Conservation (phyloP, 2,113 vertebrate genomes). For the Rhadina sibilatrix region DNA sequence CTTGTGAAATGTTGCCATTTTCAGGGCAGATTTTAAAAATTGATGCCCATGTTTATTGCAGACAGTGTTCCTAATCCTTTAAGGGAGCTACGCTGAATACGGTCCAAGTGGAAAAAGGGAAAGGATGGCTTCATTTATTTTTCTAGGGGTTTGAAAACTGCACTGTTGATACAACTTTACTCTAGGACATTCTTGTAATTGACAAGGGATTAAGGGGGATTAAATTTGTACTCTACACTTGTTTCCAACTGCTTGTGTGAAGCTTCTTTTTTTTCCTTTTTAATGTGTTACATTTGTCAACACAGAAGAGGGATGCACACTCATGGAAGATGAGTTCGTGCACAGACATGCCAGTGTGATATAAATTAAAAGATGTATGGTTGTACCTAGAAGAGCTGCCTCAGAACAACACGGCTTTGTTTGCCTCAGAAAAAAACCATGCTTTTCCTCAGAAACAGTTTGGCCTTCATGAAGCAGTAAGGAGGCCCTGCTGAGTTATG, state of each 20-base stretch:
- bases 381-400: neutral
- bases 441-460: neutral
- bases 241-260: slow-evolving; percentile 14
- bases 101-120: neutral
- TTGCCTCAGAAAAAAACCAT: neutral
- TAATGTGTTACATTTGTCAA: neutral
- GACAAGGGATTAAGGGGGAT: slow-evolving; percentile 14
- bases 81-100: neutral
- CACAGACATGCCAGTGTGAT: neutral
- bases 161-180: slow-evolving; percentile 5
- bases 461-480: neutral
- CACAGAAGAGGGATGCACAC: neutral
- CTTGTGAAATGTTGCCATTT: slow-evolving; percentile 46
- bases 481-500: neutral
- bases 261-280: neutral
- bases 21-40: slow-evolving; percentile 51
- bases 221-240: slow-evolving; percentile 22
- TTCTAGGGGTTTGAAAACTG: neutral
- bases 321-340: neutral
- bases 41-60: slow-evolving; percentile 35
- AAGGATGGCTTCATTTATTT: neutral
- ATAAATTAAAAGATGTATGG: neutral
- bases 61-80: slow-evolving; percentile 28
- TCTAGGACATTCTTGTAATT: neutral
- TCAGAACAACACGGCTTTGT: neutral